Evolutionary conservation across 2,113 vertebrate genomes (phyloP).

Genomic region (Alethe castanea): DNA sequence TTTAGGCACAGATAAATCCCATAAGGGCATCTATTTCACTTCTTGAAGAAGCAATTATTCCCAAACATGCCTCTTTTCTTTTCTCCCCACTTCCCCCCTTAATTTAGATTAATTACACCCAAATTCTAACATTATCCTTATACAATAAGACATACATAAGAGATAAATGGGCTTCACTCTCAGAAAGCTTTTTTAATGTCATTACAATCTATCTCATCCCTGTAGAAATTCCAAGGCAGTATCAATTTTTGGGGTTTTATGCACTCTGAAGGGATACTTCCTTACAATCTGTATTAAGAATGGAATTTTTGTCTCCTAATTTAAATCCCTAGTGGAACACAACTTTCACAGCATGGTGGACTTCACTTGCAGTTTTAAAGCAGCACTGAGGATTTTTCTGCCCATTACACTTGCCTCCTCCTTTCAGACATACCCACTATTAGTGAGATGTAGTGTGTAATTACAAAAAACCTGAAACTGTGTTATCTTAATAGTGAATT

Average conservation of each 20-base stretch:
- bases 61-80: not conserved
- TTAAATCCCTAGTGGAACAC: not conserved
- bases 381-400: not conserved
- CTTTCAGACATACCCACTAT: not conserved
- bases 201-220: not conserved
- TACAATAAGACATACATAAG: not conserved
- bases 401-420: not conserved
- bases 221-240: not conserved
- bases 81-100: not conserved
- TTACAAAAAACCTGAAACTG: not conserved
- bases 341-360: not conserved
- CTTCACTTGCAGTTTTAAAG: not conserved
- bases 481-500: slow-evolving; percentile 23
- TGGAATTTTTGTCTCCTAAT: not conserved
- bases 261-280: not conserved
- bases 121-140: not conserved
- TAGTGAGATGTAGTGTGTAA: not conserved
- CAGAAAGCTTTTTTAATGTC: not conserved
- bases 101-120: not conserved
- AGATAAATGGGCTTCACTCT: not conserved
- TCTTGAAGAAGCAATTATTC: not conserved
- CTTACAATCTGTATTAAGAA: not conserved
- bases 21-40: not conserved
- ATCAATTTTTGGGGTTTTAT: not conserved
- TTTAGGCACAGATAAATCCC: not conserved